phyloP scores from a whole-genome alignment of 2,113 vertebrate species.

The Prochilodus magdalenae region DNA sequence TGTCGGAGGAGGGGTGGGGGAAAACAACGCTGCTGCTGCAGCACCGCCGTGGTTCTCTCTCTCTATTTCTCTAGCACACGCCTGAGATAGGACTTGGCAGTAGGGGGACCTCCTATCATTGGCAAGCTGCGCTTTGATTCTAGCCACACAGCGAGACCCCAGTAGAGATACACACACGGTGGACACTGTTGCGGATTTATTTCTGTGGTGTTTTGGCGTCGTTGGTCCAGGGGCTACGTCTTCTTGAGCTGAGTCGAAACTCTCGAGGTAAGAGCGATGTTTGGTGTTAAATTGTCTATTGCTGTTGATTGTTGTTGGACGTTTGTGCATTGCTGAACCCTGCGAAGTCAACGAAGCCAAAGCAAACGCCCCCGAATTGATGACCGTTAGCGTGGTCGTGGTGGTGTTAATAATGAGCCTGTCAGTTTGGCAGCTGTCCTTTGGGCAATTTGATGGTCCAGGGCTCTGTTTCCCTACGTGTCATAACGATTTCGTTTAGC shows the following conservation, averaged over 20 bases:
- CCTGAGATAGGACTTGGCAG: conserved; percentile 16
- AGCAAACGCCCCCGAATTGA: no score
- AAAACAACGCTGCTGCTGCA: not conserved
- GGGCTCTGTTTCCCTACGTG: not conserved
- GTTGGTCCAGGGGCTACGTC: not conserved
- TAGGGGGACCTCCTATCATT: conserved; percentile 36
- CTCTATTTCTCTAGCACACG: not conserved
- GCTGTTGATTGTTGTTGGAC: conserved; percentile 19
- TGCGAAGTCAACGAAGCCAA: no score
- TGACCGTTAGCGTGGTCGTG: not conserved
- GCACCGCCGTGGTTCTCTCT: no score
- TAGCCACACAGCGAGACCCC: conserved; percentile 20
- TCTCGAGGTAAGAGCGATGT: conserved; percentile 38
- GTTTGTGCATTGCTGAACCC: not conserved
- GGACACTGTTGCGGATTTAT: conserved; percentile 28
- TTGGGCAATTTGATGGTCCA: not conserved
- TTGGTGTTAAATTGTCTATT: not conserved
- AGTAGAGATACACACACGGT: not conserved
- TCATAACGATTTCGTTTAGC: conserved; percentile 6
- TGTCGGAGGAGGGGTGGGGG: not conserved
- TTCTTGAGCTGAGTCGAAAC: not conserved
- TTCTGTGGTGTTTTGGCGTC: not conserved
- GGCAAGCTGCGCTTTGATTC: conserved; percentile 17
- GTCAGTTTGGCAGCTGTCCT: conserved; percentile 2
- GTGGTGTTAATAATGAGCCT: conserved; percentile 1